Percentiles rank a stretch among this genome's conserved stretches.
These are phyloP conservation scores for Diprion similis DNA, from an alignment of 1,140 invertebrate genomes.

Conservation along the genomic window DNA sequence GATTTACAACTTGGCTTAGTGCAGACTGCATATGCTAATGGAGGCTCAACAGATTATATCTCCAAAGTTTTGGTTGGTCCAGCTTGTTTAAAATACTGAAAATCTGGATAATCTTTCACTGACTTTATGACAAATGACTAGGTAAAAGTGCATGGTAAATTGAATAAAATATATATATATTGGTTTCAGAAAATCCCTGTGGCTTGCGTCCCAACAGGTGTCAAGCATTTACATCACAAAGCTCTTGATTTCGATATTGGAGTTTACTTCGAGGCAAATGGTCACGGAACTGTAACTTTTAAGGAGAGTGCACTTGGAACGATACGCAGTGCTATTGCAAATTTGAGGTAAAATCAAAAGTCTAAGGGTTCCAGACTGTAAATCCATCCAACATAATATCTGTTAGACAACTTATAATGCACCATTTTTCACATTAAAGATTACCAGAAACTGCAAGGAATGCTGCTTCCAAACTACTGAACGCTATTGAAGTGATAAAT, in stretches of 20 bases:
- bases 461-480: slow-evolving; percentile 68
- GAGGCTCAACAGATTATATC: slow-evolving; percentile 93
- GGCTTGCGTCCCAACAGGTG: slow-evolving; percentile 92
- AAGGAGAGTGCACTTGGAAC: slow-evolving; percentile 69
- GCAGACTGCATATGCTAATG: slow-evolving; percentile 99
- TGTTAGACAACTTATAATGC: slow-evolving; percentile 17
- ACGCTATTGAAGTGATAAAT: slow-evolving; percentile 87
- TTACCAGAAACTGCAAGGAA: slow-evolving; percentile 52
- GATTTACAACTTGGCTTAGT: slow-evolving; percentile 83
- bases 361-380: neutral
- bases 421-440: slow-evolving; percentile 34
- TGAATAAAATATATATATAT: neutral
- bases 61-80: slow-evolving; percentile 74
- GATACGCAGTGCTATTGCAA: slow-evolving; percentile 56
- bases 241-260: slow-evolving; percentile 93
- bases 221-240: slow-evolving; percentile 95
- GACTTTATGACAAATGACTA: neutral
- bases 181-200: slow-evolving; percentile 84
- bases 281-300: slow-evolving; percentile 94
- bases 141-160: neutral
- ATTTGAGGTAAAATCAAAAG: slow-evolving; percentile 33
- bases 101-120: neutral
- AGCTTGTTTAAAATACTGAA: neutral
- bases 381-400: slow-evolving; percentile 6
- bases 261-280: slow-evolving; percentile 99